These are phyloP conservation scores for Mesorhabditis sp. DNA, from an alignment of 2,888 invertebrate genomes.

Conservation along the genomic window DNA sequence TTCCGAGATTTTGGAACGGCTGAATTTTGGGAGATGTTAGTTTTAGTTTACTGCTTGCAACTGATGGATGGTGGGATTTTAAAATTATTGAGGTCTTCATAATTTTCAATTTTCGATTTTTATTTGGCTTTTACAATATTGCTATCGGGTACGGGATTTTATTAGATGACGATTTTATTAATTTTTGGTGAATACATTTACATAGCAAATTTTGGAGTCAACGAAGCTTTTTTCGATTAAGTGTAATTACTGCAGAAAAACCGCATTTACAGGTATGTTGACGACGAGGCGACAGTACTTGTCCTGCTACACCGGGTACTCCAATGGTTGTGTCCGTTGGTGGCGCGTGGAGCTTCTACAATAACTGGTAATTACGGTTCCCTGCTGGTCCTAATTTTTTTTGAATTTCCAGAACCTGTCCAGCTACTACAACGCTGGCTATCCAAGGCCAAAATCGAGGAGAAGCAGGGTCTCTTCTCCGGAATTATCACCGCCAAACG, in stretches of 20 bases:
- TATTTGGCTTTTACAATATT: no score
- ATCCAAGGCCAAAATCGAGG: conserved; percentile 22
- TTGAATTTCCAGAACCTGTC: neutral
- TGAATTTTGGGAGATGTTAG: no score
- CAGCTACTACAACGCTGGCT: conserved; percentile 1
- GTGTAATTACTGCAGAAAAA: conserved; percentile 6
- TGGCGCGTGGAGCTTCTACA: no score
- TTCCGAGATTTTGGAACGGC: neutral
- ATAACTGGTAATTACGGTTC: no score
- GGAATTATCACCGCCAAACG: conserved; percentile 30
- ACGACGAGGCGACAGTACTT: conserved; percentile 37
- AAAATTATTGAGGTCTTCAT: no score
- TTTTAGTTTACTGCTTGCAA: neutral
- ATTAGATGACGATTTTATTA: no score
- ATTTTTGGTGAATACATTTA: no score
- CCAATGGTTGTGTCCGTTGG: conserved; percentile 18
- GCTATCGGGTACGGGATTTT: no score
- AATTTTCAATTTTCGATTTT: no score
- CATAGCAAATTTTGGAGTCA: neutral
- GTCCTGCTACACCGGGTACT: conserved; percentile 30
- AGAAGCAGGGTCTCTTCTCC: conserved; percentile 25
- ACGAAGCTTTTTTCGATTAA: neutral
- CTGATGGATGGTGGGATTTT: neutral
- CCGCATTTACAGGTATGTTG: conserved; percentile 25
- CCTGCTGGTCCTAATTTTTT: no score